Evolutionary conservation across 2,113 vertebrate species (phyloP).

Genomic region (Salminus brasiliensis): DNA sequence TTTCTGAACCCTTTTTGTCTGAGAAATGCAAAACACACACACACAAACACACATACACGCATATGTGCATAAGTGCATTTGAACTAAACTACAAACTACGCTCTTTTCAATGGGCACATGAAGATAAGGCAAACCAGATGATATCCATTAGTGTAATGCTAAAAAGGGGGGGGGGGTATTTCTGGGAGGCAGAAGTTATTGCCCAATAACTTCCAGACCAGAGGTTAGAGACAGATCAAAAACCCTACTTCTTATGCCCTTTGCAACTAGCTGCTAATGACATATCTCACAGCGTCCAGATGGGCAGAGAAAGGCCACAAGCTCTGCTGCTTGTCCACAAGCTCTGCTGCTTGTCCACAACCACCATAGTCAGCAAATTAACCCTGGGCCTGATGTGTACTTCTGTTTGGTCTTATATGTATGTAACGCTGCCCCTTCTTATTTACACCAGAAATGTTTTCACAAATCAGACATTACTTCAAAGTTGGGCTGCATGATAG

Average conservation of each 20-base stretch:
- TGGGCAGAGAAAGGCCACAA: conserved; percentile 41
- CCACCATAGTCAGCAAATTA: conserved; percentile 26
- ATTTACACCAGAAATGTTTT: background rate
- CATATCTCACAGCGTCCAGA: conserved; percentile 58
- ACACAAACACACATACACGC: too few species aligned
- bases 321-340: conserved; percentile 3
- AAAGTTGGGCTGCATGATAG: background rate
- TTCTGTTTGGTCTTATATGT: background rate
- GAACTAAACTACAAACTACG: conserved; percentile 16
- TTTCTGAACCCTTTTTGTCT: too few species aligned
- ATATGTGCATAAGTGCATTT: background rate
- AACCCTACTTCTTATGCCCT: conserved; percentile 56
- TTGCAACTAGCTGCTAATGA: conserved; percentile 54
- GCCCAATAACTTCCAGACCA: conserved; percentile 68
- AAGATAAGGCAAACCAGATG: conserved; percentile 58
- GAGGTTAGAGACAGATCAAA: conserved; percentile 60
- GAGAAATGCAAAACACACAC: too few species aligned
- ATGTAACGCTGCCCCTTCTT: background rate
- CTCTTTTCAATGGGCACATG: conserved; percentile 46
- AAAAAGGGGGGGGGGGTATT: conserved; percentile 40
- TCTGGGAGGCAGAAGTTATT: conserved; percentile 48
- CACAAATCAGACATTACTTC: background rate
- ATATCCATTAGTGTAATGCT: conserved; percentile 66
- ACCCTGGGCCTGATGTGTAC: background rate
- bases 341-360: background rate